Evolutionary conservation across 2,888 invertebrate genomes (phyloP).

Genomic region (Endomychus coccineus): DNA sequence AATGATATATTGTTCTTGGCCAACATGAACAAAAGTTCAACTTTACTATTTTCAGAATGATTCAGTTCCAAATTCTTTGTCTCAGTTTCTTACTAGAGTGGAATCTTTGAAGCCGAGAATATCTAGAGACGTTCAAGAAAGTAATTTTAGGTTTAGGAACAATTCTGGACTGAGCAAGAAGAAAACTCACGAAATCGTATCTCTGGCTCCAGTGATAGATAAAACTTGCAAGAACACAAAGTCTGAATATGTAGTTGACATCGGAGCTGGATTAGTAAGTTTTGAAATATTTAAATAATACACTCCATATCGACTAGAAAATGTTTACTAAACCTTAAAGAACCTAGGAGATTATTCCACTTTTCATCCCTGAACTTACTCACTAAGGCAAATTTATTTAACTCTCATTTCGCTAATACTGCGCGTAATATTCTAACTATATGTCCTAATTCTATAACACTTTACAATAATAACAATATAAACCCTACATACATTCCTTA

Average conservation of each 20-base stretch:
- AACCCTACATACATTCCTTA: too few species aligned
- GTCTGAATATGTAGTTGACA: slow-evolving; percentile 56
- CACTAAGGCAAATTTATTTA: too few species aligned
- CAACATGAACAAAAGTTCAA: too few species aligned
- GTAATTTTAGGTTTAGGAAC: slow-evolving; percentile 29
- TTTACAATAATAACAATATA: too few species aligned
- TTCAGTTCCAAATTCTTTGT: slow-evolving; percentile 42
- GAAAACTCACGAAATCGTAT: slow-evolving; percentile 64
- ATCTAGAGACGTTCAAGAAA: slow-evolving; percentile 9
- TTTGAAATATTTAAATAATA: slow-evolving; percentile 4
- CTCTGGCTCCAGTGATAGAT: slow-evolving; percentile 52
- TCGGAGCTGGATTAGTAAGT: slow-evolving; percentile 68
- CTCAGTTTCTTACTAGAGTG: slow-evolving; percentile 38
- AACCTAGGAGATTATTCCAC: too few species aligned
- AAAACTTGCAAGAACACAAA: slow-evolving; percentile 44
- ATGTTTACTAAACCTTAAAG: too few species aligned
- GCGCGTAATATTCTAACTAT: too few species aligned
- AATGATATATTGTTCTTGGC: too few species aligned
- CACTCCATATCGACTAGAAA: slow-evolving; percentile 1
- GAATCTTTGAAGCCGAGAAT: slow-evolving; percentile 37
- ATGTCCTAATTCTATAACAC: too few species aligned
- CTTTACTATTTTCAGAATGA: slow-evolving; percentile 31
- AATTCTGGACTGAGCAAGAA: slow-evolving; percentile 48
- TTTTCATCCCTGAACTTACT: too few species aligned
- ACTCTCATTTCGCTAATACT: too few species aligned